Percentiles rank a stretch among this genome's conserved stretches.
Conservation (phyloP, 2,113 vertebrate genomes). For the Pelmatolapia mariae region DNA sequence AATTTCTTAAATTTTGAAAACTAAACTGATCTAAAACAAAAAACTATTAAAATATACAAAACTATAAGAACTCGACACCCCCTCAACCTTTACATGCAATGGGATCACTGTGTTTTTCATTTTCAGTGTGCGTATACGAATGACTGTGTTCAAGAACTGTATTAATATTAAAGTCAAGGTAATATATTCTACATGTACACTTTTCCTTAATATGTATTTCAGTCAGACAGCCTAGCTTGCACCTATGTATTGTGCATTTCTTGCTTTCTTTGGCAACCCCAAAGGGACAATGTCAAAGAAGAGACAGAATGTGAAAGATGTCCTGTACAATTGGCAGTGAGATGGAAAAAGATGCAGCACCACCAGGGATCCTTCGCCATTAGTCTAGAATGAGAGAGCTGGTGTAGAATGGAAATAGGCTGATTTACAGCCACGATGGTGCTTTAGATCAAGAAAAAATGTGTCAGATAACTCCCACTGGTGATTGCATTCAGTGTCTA, state of each 20-base stretch:
- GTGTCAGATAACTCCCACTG: not conserved
- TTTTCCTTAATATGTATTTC: not conserved
- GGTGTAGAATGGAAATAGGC: slow-evolving; percentile 53
- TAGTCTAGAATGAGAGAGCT: slow-evolving; percentile 42
- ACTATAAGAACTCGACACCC: not conserved
- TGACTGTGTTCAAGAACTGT: not conserved
- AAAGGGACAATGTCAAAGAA: slow-evolving; percentile 54
- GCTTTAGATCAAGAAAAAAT: slow-evolving; percentile 11
- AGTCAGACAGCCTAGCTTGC: not conserved
- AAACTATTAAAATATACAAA: not conserved
- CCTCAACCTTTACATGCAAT: slow-evolving; percentile 6
- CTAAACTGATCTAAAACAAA: not conserved
- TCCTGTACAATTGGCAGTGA: slow-evolving; percentile 57
- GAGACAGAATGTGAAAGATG: slow-evolving; percentile 53
- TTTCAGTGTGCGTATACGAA: not conserved
- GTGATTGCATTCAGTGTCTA: not conserved
- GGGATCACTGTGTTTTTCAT: not conserved
- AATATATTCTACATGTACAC: not conserved
- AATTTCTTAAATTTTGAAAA: not conserved
- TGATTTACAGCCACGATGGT: slow-evolving; percentile 41
- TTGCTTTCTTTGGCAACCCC: slow-evolving; percentile 23
- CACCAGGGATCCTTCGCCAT: slow-evolving; percentile 55
- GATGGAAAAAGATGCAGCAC: slow-evolving; percentile 58
- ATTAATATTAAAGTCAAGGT: not conserved
- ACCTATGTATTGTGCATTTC: slow-evolving; percentile 18